These are phyloP conservation scores for Phoebastria nigripes DNA, from an alignment of 2,797 vertebrate genomes.

Conservation along the genomic window DNA sequence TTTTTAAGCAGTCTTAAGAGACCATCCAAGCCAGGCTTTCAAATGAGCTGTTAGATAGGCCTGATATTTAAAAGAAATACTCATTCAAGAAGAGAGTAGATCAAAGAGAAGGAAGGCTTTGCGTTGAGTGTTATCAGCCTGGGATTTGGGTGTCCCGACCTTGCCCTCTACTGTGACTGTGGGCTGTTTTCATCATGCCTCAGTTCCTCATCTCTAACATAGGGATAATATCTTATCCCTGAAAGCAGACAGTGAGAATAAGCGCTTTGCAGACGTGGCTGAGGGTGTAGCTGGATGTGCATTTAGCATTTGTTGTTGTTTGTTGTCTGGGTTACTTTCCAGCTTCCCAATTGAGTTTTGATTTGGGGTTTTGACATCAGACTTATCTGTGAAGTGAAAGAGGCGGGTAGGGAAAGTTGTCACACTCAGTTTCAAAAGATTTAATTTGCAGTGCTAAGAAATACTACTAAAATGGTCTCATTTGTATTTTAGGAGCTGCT, in stretches of 20 bases:
- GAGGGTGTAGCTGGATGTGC: not conserved
- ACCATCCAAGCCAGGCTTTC: not conserved
- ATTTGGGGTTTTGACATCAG: not conserved
- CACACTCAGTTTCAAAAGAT: not conserved
- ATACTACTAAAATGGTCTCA: not conserved
- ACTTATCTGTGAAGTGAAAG: not conserved
- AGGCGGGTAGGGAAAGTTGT: not conserved
- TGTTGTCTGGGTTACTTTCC: constrained; percentile 32
- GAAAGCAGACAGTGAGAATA: not conserved
- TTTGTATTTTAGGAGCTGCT: not conserved
- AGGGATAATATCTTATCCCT: not conserved
- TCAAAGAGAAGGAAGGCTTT: not conserved
- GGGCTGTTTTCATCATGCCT: not conserved
- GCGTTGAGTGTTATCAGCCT: not conserved
- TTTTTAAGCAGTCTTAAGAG: not conserved
- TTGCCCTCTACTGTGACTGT: not conserved
- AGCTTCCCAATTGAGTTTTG: not conserved
- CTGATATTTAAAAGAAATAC: not conserved
- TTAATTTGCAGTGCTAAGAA: not conserved
- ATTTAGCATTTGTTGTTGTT: not conserved
- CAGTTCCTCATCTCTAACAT: not conserved
- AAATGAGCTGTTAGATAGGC: not conserved
- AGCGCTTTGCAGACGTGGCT: not conserved
- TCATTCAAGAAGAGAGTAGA: not conserved
- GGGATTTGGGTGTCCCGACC: not conserved